Evolutionary conservation across 2,888 invertebrate genomes (phyloP), one percentile per base, ranked within the genome.

Genomic region (Baccha elongata): DNA sequence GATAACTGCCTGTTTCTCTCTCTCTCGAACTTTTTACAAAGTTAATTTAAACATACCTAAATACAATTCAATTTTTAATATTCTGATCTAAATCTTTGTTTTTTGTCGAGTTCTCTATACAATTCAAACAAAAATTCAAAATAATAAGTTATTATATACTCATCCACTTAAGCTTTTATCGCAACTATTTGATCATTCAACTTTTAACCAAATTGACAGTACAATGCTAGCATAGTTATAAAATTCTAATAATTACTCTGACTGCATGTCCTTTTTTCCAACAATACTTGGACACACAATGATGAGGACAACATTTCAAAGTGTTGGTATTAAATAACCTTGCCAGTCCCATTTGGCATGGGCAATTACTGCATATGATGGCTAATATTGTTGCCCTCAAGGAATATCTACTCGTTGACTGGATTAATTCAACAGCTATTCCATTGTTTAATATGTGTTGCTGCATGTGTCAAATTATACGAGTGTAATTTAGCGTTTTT

Each of bases 381-480:
- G 37, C 42, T 17, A n/a, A n/a, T n/a, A 46, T 40, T 42, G 42
- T n/a, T 15, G 26, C 21, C 3, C 0, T 35, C 69, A 64, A 6
- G n/a, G n/a, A 13, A 40, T 35, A 11, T 26, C 3, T 4, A 26
- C 3, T 3, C 6, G 35, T 64, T 37, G 69, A 64, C 44, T 74
- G 80, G 48, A 73, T 68, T 58, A 69, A 64, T 55, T 68, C 48
- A 37, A 42, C 62, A 62, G 67, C 53, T 67, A 53, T 62, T 40
- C 8, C 37, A 46, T 48, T 13, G 26, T 11, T 64, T 15, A 17
- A 29, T 62, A n/a, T n/a, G n/a, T n/a, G n/a, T n/a, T n/a, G 44
- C 62, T 68, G 68, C 68, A 78, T 78, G 78, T 26, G 60, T 48
- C 53, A 73, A 68, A 73, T 79, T 73, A 73, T 73, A 73, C 40